phyloP scores from a whole-genome alignment of 2,113 vertebrate genomes.

The Antigone vipio region DNA sequence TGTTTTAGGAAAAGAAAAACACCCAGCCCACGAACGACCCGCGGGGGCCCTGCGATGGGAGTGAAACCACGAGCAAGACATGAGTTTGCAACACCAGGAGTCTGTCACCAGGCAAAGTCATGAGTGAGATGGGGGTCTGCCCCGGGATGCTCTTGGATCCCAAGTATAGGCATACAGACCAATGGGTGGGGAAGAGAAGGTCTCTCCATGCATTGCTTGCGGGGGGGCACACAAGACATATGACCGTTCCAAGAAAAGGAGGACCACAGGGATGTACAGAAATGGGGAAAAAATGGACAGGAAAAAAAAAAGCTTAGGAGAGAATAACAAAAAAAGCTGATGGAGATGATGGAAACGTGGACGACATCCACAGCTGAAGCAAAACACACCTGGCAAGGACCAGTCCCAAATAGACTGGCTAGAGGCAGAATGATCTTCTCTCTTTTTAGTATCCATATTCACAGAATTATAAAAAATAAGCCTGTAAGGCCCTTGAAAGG shows the following conservation, averaged over 20 bases:
- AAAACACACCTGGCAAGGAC: constrained; percentile 38
- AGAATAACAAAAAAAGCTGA: background rate
- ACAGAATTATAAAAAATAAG: constrained; percentile 58
- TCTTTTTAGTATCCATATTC: constrained; percentile 19
- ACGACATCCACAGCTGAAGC: background rate
- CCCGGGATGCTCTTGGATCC: background rate
- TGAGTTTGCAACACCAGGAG: background rate
- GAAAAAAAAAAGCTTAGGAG: background rate
- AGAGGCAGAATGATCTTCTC: constrained; percentile 26
- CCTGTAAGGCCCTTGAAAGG: constrained; percentile 48
- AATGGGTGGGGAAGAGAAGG: background rate
- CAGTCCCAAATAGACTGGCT: constrained; percentile 40
- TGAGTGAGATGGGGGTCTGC: background rate
- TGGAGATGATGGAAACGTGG: background rate
- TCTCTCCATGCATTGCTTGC: background rate
- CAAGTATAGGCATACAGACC: background rate
- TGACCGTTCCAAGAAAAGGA: background rate
- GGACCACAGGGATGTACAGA: background rate
- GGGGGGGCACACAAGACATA: background rate
- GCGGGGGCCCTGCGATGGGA: accelerated
- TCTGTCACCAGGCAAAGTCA: background rate
- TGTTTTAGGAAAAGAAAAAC: constrained; percentile 15
- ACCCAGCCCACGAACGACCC: background rate
- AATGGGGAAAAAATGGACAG: background rate
- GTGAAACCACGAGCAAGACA: background rate